A percentile compares a stretch with the other conserved stretches of the same genome.
These are phyloP conservation scores for Acleris literana DNA, from an alignment of 2,888 invertebrate genomes.

Conservation along the genomic window DNA sequence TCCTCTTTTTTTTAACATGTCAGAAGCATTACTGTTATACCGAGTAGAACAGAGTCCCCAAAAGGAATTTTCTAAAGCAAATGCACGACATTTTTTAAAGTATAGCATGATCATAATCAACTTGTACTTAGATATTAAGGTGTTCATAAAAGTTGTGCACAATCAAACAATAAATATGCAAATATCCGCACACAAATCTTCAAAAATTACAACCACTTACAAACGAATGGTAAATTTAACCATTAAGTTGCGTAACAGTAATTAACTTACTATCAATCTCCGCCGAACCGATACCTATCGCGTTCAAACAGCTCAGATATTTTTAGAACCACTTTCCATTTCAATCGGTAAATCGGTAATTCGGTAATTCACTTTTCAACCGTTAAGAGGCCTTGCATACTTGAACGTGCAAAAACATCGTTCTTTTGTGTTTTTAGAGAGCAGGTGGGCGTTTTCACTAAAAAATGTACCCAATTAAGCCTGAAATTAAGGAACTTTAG, in stretches of 20 bases:
- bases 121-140: too few species aligned
- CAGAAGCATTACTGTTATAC: too few species aligned
- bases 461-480: too few species aligned
- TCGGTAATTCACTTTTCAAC: constrained; percentile 24
- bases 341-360: constrained; percentile 25
- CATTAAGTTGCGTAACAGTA: constrained; percentile 5
- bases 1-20: too few species aligned
- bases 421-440: constrained; percentile 2
- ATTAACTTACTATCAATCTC: constrained; percentile 3
- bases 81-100: too few species aligned
- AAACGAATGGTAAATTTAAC: neutral
- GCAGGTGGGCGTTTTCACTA: too few species aligned
- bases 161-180: too few species aligned
- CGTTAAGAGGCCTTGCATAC: constrained; percentile 18
- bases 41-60: too few species aligned
- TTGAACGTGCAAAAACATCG: neutral
- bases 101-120: too few species aligned
- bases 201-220: neutral
- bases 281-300: neutral
- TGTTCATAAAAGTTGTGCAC: too few species aligned
- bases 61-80: too few species aligned
- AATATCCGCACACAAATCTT: neutral
- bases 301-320: constrained; percentile 31
- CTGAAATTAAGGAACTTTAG: too few species aligned
- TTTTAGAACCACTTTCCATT: constrained; percentile 42